phyloP scores from a whole-genome alignment of 2,113 vertebrate genomes.

The Melanerpes formicivorus region DNA sequence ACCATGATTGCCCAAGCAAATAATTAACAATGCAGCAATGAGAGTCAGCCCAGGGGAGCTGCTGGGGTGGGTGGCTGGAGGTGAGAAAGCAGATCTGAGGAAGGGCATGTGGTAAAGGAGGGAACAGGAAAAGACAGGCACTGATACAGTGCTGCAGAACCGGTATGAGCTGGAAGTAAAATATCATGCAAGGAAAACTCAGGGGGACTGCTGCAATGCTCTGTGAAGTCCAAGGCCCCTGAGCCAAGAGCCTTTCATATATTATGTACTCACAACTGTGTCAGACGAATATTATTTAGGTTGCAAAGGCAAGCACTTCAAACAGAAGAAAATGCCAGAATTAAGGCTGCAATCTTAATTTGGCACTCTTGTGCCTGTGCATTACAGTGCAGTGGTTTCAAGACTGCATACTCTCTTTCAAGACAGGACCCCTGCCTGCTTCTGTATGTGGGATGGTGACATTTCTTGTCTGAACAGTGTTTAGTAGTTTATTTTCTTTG shows the following conservation, averaged over 20 bases:
- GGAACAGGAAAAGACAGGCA: not conserved
- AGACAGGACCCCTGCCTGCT: not conserved
- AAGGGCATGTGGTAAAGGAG: not conserved
- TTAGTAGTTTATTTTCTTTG: not conserved
- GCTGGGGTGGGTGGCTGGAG: not conserved
- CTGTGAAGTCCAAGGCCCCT: slow-evolving; percentile 34
- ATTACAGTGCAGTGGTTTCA: not conserved
- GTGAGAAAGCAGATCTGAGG: slow-evolving; percentile 14
- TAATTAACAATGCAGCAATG: slow-evolving; percentile 30
- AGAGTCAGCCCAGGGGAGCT: not conserved
- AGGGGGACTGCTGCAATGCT: slow-evolving; percentile 26
- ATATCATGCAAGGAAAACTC: not conserved
- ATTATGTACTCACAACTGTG: not conserved
- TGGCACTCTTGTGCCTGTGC: not conserved
- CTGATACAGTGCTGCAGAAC: not conserved
- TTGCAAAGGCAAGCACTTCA: slow-evolving; percentile 51
- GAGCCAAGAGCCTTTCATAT: slow-evolving; percentile 42
- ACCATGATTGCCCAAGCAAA: slow-evolving; percentile 19
- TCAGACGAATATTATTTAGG: slow-evolving; percentile 35
- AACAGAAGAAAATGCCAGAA: slow-evolving; percentile 30
- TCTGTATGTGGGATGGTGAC: not conserved
- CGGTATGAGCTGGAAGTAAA: not conserved
- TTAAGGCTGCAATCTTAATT: slow-evolving; percentile 27
- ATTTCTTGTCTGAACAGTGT: not conserved
- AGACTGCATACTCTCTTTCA: not conserved